Evolutionary conservation across 2,888 invertebrate species (phyloP), one percentile per base, ranked within the genome.

Genomic region (Trisateles emortualis): DNA sequence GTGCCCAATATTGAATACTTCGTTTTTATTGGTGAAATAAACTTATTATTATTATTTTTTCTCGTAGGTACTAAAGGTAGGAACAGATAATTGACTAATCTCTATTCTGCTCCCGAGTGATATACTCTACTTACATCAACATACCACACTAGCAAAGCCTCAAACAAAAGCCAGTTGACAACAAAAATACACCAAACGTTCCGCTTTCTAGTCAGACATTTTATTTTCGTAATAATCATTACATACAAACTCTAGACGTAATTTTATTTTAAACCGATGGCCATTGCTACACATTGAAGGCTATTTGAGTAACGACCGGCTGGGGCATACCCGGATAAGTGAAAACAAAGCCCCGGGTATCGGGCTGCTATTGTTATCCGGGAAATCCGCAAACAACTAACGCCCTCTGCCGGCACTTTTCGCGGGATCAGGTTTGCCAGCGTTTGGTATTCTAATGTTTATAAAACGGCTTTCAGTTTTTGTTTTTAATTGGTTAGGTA

Each of bases 301-400:
- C 72, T 74, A 76, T 84, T 79, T 79, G 79, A 83, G 81, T 81
- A 85, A 84, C 84, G 83, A 84, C 71, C 73, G 55, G 46, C 57
- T 29, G n/a, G 56, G 63, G 67, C 65, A 55, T 68, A 59, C 69
- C 76, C 74, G 84, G 86, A 78, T 86, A 84, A 84, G 84, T 79
- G 80, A 79, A 81, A 81, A 81, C 81, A 81, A 81, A 81, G 80
- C 73, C 67, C 33, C 56, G 74, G 78, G 81, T 81, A 78, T 80
- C 72, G 80, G 73, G 56, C 74, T 67, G 71, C 74, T 77, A 82
- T 84, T 85, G 83, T 85, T 86, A 83, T 81, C 83, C 79, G 79
- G 74, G 68, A 72, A 76, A 81, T 83, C 80, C 79, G 79, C 83
- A 83, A 81, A 83, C 80, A 83, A 65, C 71, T 72, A 70, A 66